Base-by-base conservation (phyloP, 2,113 vertebrate species). In the Carassius auratus region DNA sequence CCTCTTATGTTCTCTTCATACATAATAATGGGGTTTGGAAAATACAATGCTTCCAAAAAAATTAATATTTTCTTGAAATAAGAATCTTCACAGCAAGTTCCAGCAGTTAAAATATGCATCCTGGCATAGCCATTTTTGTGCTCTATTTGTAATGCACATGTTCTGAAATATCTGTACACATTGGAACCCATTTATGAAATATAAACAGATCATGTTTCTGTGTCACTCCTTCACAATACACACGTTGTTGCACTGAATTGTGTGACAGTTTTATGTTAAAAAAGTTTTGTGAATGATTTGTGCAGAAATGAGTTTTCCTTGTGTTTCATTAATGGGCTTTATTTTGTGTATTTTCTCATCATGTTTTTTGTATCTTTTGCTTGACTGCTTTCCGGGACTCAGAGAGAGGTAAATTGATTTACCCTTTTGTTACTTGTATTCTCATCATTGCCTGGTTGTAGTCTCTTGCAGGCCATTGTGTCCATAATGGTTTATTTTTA, bases 351-450 rank as follows among this genome's bases (percentile, higher is more conserved):
- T 64, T 77, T 62, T 84, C 23, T 76, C n/a, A 76, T 83, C 21
- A 76, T 89, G 12, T 62, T 88, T 82, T 68, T 78, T 48, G 62
- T 4, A 69, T 62, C 36, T 71, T 84, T 50, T 68, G 55, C 33
- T 88, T 48, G 10, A 92, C 92, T 92, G 96, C 96, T 94, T 92
- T 85, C 94, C 90, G 62, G 96, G 96, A 96, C 85, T 92, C 95
- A 97, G 96, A 96, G 96, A 97, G 95, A 96, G 96, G 96, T 96
- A 97, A 96, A 92, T 55, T n/a, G n/a, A 19, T 81, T 48, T 48
- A 9, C 23, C 26, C 7, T 80, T 30, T 48, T 52, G 17, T 36
- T 38, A 21, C 76, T 50, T 50, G 45, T 52, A 45, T 50, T 66
- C 71, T 42, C 42, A 42, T 42, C 42, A 42, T 42, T 48, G 38